phyloP scores from a whole-genome alignment of 1,140 invertebrate genomes.

The Drosophila equinoxialis region DNA sequence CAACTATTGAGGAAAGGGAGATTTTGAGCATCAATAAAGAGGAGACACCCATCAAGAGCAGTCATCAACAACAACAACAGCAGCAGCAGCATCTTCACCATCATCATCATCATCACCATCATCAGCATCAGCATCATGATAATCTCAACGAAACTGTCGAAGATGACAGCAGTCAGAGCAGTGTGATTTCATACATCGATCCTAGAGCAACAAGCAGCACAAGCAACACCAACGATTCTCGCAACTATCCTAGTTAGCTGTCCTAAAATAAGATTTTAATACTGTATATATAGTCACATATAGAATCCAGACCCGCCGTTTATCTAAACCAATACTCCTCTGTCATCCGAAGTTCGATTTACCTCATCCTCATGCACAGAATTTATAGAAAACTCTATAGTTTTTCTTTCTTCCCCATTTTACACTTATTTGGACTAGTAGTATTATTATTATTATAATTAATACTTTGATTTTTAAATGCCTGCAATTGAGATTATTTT shows the following conservation, averaged over 20 bases:
- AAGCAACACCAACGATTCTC: slow-evolving; percentile 18
- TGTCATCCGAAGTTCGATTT: background rate
- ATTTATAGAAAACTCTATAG: background rate
- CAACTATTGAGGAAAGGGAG: slow-evolving; percentile 33
- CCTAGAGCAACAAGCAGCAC: slow-evolving; percentile 55
- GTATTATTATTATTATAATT: slow-evolving; percentile 13
- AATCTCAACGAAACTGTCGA: slow-evolving; percentile 77
- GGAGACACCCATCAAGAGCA: background rate
- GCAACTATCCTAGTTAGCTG: slow-evolving; percentile 50
- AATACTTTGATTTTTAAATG: slow-evolving; percentile 2
- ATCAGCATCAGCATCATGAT: slow-evolving; percentile 44
- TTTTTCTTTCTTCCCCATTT: background rate
- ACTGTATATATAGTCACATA: slow-evolving; percentile 35
- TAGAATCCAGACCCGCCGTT: slow-evolving; percentile 10
- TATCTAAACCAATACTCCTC: too few species aligned
- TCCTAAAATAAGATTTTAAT: slow-evolving; percentile 14
- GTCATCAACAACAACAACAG: background rate
- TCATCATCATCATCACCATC: slow-evolving; percentile 33
- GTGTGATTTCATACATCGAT: slow-evolving; percentile 82
- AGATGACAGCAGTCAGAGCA: slow-evolving; percentile 82
- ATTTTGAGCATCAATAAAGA: slow-evolving; percentile 3
- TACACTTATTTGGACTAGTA: slow-evolving; percentile 17
- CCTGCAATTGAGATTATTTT: slow-evolving; percentile 6
- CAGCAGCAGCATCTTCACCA: slow-evolving; percentile 34
- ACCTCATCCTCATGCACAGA: slow-evolving; percentile 6